These are phyloP conservation scores for Ophraella communa DNA, from an alignment of 2,888 invertebrate species.

Conservation along the genomic window DNA sequence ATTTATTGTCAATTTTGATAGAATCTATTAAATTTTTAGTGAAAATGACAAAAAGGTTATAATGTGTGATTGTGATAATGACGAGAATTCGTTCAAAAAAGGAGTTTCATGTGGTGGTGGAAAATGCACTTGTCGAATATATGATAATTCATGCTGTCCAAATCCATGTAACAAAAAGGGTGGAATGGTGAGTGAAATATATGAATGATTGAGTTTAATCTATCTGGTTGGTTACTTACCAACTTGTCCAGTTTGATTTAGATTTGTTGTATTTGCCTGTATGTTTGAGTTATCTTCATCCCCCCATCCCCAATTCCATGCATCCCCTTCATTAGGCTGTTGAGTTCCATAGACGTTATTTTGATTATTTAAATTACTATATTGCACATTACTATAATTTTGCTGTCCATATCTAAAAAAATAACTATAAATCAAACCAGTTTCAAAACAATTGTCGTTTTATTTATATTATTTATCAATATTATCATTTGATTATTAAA, in stretches of 20 bases:
- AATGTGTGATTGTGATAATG: neutral
- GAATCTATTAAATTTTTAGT: neutral
- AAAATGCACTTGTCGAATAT: neutral
- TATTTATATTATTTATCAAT: too few relatives aligned
- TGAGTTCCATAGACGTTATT: slow-evolving; percentile 45
- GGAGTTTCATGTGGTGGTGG: neutral
- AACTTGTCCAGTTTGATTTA: slow-evolving; percentile 28
- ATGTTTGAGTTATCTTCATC: slow-evolving; percentile 60
- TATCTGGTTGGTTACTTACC: too few relatives aligned
- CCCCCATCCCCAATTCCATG: slow-evolving; percentile 70
- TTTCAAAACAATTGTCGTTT: neutral
- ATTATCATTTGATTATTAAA: too few relatives aligned
- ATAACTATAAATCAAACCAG: too few relatives aligned
- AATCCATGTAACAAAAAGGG: neutral
- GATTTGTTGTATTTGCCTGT: slow-evolving; percentile 34
- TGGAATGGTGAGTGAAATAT: neutral
- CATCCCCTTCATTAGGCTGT: slow-evolving; percentile 47
- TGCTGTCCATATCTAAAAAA: slow-evolving; percentile 33
- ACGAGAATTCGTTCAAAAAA: slow-evolving; percentile 46
- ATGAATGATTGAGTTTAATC: neutral
- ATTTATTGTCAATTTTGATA: neutral
- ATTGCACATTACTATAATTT: slow-evolving; percentile 46
- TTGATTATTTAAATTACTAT: slow-evolving; percentile 46
- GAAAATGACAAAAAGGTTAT: neutral
- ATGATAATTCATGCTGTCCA: slow-evolving; percentile 23